Base-by-base conservation (phyloP, 2,797 vertebrate genomes). In the Pangasius mekongensis region DNA sequence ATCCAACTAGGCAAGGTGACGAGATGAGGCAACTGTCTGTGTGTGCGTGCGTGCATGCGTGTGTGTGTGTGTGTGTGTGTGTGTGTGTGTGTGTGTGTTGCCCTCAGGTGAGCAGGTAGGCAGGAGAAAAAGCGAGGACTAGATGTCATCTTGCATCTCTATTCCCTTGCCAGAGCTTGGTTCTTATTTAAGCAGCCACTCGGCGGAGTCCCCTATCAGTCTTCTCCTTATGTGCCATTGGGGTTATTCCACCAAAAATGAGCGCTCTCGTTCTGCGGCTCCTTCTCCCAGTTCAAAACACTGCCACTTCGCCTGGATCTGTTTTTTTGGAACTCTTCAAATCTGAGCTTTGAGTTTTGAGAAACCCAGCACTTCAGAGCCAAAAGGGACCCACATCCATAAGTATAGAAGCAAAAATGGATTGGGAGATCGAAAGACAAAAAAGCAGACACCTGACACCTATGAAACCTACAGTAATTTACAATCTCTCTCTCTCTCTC, bases 131-230 rank as follows among this genome's bases (percentile, higher is more conserved):
- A 83, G 87, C 49, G 73, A 74, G 86, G 74, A 87, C 83, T 66
- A 86, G 86, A 88, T 88, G 87, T 87, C 52, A 83, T 89, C 91
- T 95, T 93, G 95, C 93, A 95, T 95, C 94, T 95, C 93, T 93
- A 89, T 94, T 96, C 91, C 90, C 94, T 95, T 96, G 93, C 94
- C 95, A 93, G 91, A 93, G 94, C 94, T 95, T 85, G 84, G 94
- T 94, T 95, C 94, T 96, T 96, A 96, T 97, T 96, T 96, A 96
- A 94, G 88, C 91, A 91, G 92, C 93, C 94, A 93, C 93, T 92
- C 95, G 94, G 95, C 94, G 93, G 93, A 94, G 93, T 94, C 95
- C 95, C 94, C 87, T 90, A 90, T 89, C 94, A 94, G 94, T 91
- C 94, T 93, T 92, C 89, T 81, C 84, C 62, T 33, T 87, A 87